Base-by-base conservation (phyloP, 2,797 vertebrate genomes). In the Squalus acanthias region DNA sequence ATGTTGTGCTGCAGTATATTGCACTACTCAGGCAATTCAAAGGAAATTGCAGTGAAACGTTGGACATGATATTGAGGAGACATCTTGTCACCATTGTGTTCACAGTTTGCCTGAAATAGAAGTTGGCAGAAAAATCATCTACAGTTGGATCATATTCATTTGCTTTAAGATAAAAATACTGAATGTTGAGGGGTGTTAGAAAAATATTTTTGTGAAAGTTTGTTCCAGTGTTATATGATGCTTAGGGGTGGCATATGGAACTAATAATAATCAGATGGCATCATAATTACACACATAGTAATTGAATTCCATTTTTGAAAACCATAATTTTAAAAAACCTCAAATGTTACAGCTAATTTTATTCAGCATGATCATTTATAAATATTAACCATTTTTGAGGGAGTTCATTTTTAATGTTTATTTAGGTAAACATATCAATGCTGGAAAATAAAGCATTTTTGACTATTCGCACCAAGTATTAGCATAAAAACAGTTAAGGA, bases 191-290 rank as follows among this genome's bases (percentile, higher is more conserved):
- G 89, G 89, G 70, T 22, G 24, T 74, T 39, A 74, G 70, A 60
- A 95, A 95, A 39, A 60, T 69, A 76, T 53, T 53, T 95, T 76
- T 60, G 9, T 33, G 39, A 76, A 57, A 60, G 24, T 95, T 60
- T 95, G 70, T 60, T 95, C 69, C 70, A 95, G 50, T 76, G 70
- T 20, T 95, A 53, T 74, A 76, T 53, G 26, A 76, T 74, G 69
- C 70, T 95, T 12, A 20, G 26, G 94, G 94, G 15, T 95, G 94
- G 5, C 94, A 60, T 95, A 76, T 76, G 69, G 94, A 95, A 76
- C 46, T 95, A 95, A 95, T 95, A 95, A 76, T 95, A 95, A 95
- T 74, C 69, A 74, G 70, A 95, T 74, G 72, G 94, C 72, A 76
- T 76, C 70, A 95, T 60, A 95, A 74, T 72, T 76, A 95, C 13